Evolutionary conservation across 2,797 vertebrate species (phyloP), one percentile per base, ranked within the genome.

Genomic region (Sternotherus odoratus): DNA sequence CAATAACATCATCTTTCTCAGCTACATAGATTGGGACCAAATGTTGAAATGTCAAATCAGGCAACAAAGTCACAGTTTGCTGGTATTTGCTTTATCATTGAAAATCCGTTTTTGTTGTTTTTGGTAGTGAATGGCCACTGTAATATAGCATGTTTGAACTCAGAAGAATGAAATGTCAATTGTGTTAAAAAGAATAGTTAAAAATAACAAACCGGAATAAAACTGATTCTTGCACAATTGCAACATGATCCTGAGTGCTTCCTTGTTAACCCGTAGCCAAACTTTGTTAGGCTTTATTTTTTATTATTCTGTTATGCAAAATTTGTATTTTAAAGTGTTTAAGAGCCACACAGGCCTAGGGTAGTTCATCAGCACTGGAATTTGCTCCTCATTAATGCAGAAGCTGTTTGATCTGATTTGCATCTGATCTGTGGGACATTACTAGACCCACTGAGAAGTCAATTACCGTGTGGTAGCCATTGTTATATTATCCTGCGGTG

Each of bases 1-100:
- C 95, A 95, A 91, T 95, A 97, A 97, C 95, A 96, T 93, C 93
- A 96, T 97, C 94, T 88, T 94, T 91, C 87, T 94, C 1, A 0
- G 82, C 88, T 95, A 82, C 87, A 53, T 72, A 87, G 95, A 97
- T 78, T 94, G 93, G 89, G 95, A 96, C 91, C 93, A 96, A 96
- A 95, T 91, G 93, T 95, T 83, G 80, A 94, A 95, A 94, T 83
- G 82, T 93, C 93, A 87, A 94, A 93, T 87, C 91, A 94, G 86
- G 93, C 89, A 91, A 39, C 30, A 90, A 89, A 92, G 88, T 89
- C 69, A 56, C 1, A 1, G 60, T 51, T 66, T 87, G 21, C 92
- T 94, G 95, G 60, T 95, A 95, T 97, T 95, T 96, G 84, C 92
- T 81, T 97, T 93, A 56, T 79, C 30, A 24, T 90, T 63, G 88